These are phyloP conservation scores for Paradoxurus hermaphroditus DNA, from an alignment of 2,113 vertebrate species.

Conservation along the genomic window DNA sequence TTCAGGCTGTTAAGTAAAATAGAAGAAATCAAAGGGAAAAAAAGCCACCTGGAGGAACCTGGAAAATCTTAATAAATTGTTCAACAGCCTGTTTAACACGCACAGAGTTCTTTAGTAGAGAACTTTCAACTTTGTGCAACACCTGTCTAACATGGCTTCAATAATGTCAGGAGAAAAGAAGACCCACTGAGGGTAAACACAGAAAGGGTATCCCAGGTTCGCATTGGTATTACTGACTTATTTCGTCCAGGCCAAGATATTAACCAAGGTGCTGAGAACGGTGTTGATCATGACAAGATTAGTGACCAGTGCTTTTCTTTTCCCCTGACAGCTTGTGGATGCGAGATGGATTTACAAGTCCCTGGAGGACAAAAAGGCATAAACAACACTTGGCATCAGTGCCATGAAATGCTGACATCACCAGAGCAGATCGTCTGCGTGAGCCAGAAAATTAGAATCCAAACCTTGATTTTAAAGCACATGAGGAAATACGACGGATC, in stretches of 20 bases:
- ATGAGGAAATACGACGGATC: constrained; percentile 34
- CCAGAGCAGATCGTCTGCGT: constrained; percentile 40
- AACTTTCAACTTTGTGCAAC: constrained; percentile 24
- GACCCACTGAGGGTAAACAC: background rate
- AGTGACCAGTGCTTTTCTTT: constrained; percentile 68
- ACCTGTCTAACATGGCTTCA: constrained; percentile 54
- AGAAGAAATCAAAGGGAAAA: background rate
- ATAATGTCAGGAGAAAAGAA: constrained; percentile 38
- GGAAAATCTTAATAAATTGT: constrained; percentile 1
- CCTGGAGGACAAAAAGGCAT: constrained; percentile 54
- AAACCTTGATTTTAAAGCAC: constrained; percentile 28
- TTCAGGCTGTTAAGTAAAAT: constrained; percentile 1
- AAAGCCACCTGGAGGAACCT: background rate
- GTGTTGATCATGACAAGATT: constrained; percentile 67
- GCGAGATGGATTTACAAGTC: constrained; percentile 58
- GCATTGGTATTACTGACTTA: constrained; percentile 43
- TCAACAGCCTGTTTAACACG: constrained; percentile 24
- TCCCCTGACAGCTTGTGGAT: constrained; percentile 59
- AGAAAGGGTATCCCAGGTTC: constrained; percentile 16
- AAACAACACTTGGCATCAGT: constrained; percentile 55
- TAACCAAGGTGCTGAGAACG: constrained; percentile 52
- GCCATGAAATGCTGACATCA: constrained; percentile 65
- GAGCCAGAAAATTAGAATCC: constrained; percentile 64
- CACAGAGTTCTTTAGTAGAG: background rate
- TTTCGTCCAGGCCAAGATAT: constrained; percentile 24